A percentile compares a stretch with the other conserved stretches of the same genome.
phyloP scores from a whole-genome alignment of 1,140 invertebrate species.

The Ostrea denselamellosa region DNA sequence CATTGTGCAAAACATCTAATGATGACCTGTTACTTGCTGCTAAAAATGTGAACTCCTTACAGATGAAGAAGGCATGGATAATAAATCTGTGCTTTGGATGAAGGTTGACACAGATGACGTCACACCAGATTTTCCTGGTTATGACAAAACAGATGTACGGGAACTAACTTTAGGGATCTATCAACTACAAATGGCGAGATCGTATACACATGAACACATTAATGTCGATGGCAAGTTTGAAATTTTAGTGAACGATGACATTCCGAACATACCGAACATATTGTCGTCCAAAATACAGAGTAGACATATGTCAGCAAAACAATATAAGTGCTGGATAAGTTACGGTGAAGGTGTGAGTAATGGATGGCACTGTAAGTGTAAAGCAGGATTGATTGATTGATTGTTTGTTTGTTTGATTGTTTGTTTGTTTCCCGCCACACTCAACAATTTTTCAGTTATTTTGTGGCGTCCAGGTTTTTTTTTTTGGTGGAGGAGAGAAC shows the following conservation, averaged over 20 bases:
- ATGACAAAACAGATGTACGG: background rate
- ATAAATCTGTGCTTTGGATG: too few species aligned
- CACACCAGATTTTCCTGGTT: background rate
- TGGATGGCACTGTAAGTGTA: conserved; percentile 44
- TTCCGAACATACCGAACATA: background rate
- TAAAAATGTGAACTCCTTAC: too few species aligned
- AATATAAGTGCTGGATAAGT: conserved; percentile 15
- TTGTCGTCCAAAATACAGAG: conserved; percentile 35
- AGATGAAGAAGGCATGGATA: too few species aligned
- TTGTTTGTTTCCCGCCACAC: too few species aligned
- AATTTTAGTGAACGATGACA: background rate
- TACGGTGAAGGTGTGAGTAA: background rate
- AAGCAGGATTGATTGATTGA: too few species aligned
- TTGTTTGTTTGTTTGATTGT: too few species aligned
- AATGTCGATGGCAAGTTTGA: background rate
- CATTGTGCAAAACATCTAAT: background rate
- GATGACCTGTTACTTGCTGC: too few species aligned
- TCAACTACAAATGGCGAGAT: background rate
- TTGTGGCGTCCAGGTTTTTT: too few species aligned
- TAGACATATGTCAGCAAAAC: conserved; percentile 38
- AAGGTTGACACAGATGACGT: background rate
- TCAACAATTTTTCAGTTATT: too few species aligned
- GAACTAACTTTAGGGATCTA: background rate
- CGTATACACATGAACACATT: background rate
- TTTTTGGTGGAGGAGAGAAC: too few species aligned